Conservation (phyloP, 2,888 invertebrate genomes). For the Aricia artaxerxes region DNA sequence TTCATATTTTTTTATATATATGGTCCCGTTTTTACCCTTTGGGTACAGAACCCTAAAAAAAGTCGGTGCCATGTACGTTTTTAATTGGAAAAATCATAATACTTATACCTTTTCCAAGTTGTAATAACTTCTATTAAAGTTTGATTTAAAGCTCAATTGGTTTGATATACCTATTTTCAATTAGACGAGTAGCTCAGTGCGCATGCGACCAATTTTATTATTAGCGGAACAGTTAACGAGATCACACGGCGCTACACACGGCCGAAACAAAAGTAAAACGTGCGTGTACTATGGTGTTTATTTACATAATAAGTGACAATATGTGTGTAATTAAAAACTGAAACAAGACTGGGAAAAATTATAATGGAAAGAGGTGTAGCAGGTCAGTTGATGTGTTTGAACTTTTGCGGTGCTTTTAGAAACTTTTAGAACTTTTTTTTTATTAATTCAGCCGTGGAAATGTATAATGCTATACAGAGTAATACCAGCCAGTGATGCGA, state of each 20-base stretch:
- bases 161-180: slow-evolving; percentile 73
- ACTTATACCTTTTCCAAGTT: not conserved
- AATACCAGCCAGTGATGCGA: too few species aligned
- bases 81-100: not conserved
- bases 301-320: not conserved
- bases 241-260: slow-evolving; percentile 51
- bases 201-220: slow-evolving; percentile 73
- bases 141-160: slow-evolving; percentile 55
- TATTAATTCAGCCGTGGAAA: too few species aligned
- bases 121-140: slow-evolving; percentile 33
- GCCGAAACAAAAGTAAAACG: slow-evolving; percentile 1
- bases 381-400: not conserved
- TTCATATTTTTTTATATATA: too few species aligned
- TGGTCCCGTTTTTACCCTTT: too few species aligned
- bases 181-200: slow-evolving; percentile 69
- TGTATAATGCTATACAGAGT: too few species aligned
- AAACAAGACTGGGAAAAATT: not conserved
- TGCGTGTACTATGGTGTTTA: not conserved
- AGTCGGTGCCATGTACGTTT: too few species aligned
- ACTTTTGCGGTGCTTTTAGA: not conserved
- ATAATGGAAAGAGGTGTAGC: not conserved
- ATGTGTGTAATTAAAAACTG: not conserved
- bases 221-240: slow-evolving; percentile 59
- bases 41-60: not conserved
- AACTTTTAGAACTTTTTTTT: not conserved